phyloP scores from a whole-genome alignment of 1,140 invertebrate genomes.

The Agrilus planipennis region DNA sequence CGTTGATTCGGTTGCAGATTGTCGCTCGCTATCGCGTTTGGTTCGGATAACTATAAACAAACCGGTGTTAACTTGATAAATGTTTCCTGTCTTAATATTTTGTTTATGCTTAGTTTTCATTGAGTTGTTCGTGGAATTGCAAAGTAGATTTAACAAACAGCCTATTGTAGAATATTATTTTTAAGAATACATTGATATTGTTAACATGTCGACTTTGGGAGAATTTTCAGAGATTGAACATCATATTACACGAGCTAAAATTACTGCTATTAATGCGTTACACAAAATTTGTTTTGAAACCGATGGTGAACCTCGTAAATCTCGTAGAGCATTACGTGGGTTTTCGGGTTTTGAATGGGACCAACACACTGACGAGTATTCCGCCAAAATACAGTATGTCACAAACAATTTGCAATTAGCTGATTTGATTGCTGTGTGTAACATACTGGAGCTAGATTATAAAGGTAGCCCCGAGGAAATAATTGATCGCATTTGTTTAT shows the following conservation, averaged over 20 bases:
- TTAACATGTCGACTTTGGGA: background rate
- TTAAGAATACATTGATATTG: too few species aligned
- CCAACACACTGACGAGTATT: background rate
- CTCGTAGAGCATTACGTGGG: background rate
- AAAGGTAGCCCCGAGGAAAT: background rate
- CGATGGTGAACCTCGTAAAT: background rate
- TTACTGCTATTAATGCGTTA: background rate
- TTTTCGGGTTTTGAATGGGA: background rate
- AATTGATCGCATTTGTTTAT: background rate
- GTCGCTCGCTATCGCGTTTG: too few species aligned
- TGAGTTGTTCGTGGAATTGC: too few species aligned
- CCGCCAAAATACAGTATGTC: background rate
- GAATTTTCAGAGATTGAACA: background rate
- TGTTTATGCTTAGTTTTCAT: too few species aligned
- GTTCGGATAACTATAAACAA: too few species aligned
- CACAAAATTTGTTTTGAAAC: background rate
- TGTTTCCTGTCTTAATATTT: too few species aligned
- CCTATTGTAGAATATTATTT: too few species aligned
- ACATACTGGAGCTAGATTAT: constrained; percentile 1
- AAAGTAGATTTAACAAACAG: too few species aligned
- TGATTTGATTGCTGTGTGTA: constrained; percentile 2
- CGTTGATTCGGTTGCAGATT: too few species aligned
- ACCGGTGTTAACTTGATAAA: too few species aligned
- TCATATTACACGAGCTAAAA: background rate
- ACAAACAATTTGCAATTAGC: background rate